A percentile compares a stretch with the other conserved stretches of the same genome.
phyloP scores from a whole-genome alignment of 2,888 invertebrate species.

The Polymixis flavicincta region DNA sequence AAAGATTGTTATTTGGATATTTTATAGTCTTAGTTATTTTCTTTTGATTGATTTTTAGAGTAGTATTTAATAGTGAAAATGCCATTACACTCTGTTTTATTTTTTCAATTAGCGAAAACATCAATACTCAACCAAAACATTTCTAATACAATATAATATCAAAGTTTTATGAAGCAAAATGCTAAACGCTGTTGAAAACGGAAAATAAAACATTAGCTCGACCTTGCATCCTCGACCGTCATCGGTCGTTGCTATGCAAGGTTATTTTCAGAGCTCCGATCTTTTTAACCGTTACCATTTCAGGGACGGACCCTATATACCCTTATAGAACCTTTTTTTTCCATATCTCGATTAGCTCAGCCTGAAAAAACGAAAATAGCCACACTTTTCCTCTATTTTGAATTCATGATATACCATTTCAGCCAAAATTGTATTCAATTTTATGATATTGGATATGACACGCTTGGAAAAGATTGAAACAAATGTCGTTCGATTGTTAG shows the following conservation, averaged over 20 bases:
- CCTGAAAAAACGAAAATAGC: slow-evolving; percentile 41
- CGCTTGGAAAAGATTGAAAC: neutral
- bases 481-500: no score
- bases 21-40: neutral
- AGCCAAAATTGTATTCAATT: slow-evolving; percentile 27
- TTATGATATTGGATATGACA: slow-evolving; percentile 26
- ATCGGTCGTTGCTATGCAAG: neutral
- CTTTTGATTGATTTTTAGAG: no score
- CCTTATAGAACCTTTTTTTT: slow-evolving; percentile 32
- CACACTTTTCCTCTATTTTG: slow-evolving; percentile 27
- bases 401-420: slow-evolving; percentile 42
- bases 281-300: slow-evolving; percentile 34
- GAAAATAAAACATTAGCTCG: no score
- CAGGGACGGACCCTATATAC: no score
- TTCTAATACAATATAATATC: no score
- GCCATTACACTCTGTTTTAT: no score
- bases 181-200: no score
- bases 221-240: slow-evolving; percentile 1
- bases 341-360: neutral
- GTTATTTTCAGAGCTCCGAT: slow-evolving; percentile 18
- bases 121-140: no score
- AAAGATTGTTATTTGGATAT: neutral
- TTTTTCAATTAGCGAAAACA: no score
- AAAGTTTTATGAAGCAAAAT: no score
- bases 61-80: no score